Evolutionary conservation across 1,140 invertebrate species (phyloP).

Genomic region (Cotesia glomerata): DNA sequence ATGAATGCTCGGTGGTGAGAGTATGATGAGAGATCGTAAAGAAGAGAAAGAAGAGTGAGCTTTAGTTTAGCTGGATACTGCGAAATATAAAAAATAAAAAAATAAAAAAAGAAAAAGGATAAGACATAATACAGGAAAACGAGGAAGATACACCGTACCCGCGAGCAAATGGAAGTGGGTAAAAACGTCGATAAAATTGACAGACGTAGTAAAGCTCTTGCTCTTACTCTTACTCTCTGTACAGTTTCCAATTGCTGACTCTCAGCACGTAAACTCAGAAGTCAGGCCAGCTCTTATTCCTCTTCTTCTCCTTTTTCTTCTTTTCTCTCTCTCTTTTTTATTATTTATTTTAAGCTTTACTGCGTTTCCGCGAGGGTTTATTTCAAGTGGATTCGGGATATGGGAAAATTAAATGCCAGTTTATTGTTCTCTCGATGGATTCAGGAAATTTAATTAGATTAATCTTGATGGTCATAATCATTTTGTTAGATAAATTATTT

Average conservation of each 20-base stretch:
- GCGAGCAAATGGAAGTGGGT: conserved; percentile 19
- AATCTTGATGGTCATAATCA: too few species aligned
- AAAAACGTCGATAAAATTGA: conserved; percentile 32
- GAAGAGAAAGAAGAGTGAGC: conserved; percentile 1
- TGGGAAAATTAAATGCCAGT: too few species aligned
- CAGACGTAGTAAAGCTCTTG: conserved; percentile 14
- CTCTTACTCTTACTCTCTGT: not conserved
- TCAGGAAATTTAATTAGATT: too few species aligned
- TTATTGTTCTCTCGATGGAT: too few species aligned
- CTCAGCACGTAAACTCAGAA: not conserved
- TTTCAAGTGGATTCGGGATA: too few species aligned
- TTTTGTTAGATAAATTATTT: too few species aligned
- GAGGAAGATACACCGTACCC: conserved; percentile 1
- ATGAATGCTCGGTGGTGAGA: too few species aligned
- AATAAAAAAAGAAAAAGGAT: not conserved
- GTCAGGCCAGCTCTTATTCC: not conserved
- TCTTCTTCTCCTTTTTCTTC: not conserved
- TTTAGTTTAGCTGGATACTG: not conserved
- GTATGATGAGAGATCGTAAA: not conserved
- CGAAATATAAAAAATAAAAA: not conserved
- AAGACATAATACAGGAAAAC: conserved; percentile 7
- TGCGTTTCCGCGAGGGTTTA: too few species aligned
- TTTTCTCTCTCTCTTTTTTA: too few species aligned
- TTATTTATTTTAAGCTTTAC: too few species aligned
- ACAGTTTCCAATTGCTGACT: conserved; percentile 4